Base-by-base conservation (phyloP, 2,888 invertebrate species). In the Orgyia antiqua region DNA sequence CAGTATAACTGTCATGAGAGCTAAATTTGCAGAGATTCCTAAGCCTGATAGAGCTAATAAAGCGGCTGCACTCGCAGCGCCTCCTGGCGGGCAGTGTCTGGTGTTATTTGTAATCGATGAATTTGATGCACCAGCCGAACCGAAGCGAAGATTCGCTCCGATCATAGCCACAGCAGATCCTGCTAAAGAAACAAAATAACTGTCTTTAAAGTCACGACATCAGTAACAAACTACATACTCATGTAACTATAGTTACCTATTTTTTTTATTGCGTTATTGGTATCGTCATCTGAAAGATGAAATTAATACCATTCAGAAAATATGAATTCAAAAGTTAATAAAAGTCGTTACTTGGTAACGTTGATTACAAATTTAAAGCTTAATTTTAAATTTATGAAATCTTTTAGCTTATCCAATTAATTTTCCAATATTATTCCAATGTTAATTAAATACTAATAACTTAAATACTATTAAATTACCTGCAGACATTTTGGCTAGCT, bases 1-100 rank as follows among this genome's bases (percentile, higher is more conserved):
- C 28, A 94, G 86, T 61, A 95, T 94, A 46, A 95, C 90, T 6
- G 90, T 89, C 93, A 94, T 94, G 30, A 95, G 89, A 17, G 93
- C 91, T 44, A 94, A 78, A 75, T 95, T 95, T 15, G 94, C 94
- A 0, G 91, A 91, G 89, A 94, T 93, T 35, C 94, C 94, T 42
- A 94, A 87, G 3, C 92, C 89, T 2, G 93, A 93, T 6, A 94
- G 88, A 27, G 92, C 91, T 55, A 94, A 89, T 49, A 94, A 90
- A 10, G 94, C 89, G 1, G 92, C 91, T 2, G 94, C 94, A 68
- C 94, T 93, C 2, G 93, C 92, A 11, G 92, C 91, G 35, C 93
- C 94, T 7, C 93, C 93, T 19, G 94, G 93, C 58, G 94, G 93
- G 64, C 94, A 94, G 63, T 92, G 91, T 73, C 92, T 90, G 40